Evolutionary conservation across 2,797 vertebrate species (phyloP).

Genomic region (Poeciliopsis infans): DNA sequence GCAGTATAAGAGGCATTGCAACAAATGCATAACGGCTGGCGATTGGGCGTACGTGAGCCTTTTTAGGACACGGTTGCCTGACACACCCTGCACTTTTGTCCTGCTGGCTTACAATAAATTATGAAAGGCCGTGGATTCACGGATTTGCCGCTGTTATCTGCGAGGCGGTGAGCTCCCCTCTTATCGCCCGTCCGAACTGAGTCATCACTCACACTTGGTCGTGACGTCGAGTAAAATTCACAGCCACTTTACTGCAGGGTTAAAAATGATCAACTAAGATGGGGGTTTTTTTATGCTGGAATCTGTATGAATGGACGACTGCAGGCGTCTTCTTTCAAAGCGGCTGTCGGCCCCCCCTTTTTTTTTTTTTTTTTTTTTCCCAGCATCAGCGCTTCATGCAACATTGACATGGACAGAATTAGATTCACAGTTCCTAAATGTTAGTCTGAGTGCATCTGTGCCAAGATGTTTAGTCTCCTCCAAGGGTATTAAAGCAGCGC

Average conservation of each 20-base stretch:
- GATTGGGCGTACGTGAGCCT: constrained; percentile 1
- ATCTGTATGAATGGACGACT: constrained; percentile 8
- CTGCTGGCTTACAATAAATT: constrained; percentile 34
- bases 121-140: constrained; percentile 40
- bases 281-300: neutral
- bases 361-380: constrained; percentile 8
- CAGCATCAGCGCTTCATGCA: constrained; percentile 42
- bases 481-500: constrained; percentile 66
- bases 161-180: constrained; percentile 8
- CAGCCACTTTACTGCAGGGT: neutral
- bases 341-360: constrained; percentile 13
- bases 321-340: constrained; percentile 36
- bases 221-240: constrained; percentile 1
- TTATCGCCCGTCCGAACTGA: constrained; percentile 5
- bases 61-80: constrained; percentile 2
- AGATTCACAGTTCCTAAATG: constrained; percentile 58
- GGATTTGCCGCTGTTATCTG: constrained; percentile 44
- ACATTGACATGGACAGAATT: constrained; percentile 55
- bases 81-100: constrained; percentile 58
- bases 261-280: neutral
- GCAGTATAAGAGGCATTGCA: constrained; percentile 4
- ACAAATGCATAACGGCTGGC: neutral
- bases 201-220: constrained; percentile 24
- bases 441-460: constrained; percentile 42
- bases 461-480: constrained; percentile 58